A percentile compares a stretch with the other conserved stretches of the same genome.
Evolutionary conservation across 2,888 invertebrate species (phyloP).

Genomic region (Deroplatys truncata): DNA sequence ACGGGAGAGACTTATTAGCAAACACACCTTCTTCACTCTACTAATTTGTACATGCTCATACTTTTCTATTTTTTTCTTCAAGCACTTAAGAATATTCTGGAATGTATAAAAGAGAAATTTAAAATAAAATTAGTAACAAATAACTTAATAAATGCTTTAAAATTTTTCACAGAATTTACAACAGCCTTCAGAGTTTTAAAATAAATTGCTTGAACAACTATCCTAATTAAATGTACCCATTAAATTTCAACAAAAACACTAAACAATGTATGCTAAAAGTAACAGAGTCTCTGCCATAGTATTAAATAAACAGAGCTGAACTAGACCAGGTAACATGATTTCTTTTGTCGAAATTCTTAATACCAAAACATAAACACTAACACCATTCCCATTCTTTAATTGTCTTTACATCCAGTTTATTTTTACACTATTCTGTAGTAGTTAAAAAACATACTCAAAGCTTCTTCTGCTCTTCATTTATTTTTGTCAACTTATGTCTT

Average conservation of each 20-base stretch:
- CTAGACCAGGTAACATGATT: background rate
- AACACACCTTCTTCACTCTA: background rate
- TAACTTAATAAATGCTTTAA: background rate
- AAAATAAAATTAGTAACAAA: too few species aligned
- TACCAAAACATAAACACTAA: background rate
- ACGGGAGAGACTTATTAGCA: too few species aligned
- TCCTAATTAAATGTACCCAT: background rate
- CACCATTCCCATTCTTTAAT: background rate
- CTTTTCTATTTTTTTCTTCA: background rate
- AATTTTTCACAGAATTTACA: background rate
- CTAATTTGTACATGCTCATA: background rate
- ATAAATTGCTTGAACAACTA: background rate
- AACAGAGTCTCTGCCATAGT: background rate
- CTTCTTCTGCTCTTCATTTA: background rate
- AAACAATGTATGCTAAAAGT: background rate
- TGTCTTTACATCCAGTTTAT: background rate
- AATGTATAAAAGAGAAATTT: too few species aligned
- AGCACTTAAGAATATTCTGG: too few species aligned
- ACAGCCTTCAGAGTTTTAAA: background rate
- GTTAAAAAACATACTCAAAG: background rate
- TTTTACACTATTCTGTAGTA: background rate
- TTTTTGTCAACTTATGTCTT: constrained; percentile 21
- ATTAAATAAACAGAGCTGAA: background rate
- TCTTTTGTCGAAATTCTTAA: background rate
- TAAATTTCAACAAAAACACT: background rate